These are phyloP conservation scores for Varanus komodoensis DNA, from an alignment of 2,113 vertebrate genomes.

Conservation along the genomic window DNA sequence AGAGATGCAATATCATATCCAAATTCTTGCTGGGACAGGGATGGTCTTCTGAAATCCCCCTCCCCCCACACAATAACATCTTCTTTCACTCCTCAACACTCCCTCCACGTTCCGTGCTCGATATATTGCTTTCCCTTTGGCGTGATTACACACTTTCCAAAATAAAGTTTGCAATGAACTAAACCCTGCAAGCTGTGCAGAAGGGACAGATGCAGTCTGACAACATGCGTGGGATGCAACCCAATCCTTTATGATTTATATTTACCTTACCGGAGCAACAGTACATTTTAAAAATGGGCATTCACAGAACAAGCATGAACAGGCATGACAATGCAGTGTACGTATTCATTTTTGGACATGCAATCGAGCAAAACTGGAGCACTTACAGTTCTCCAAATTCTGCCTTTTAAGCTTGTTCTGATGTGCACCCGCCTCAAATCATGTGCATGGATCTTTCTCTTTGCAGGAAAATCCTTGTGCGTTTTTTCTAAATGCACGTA, in stretches of 20 bases:
- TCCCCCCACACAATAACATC: background rate
- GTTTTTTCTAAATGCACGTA: too few relatives aligned
- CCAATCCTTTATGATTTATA: background rate
- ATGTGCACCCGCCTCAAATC: too few relatives aligned
- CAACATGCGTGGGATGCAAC: background rate
- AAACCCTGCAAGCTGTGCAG: background rate
- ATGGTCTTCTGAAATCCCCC: background rate
- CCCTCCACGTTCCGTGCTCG: background rate
- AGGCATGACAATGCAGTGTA: too few relatives aligned
- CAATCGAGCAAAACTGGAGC: too few relatives aligned
- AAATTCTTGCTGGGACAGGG: background rate
- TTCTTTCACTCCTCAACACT: background rate
- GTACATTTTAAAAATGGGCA: too few relatives aligned
- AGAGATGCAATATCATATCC: background rate
- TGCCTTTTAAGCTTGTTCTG: too few relatives aligned
- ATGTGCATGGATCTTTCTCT: too few relatives aligned
- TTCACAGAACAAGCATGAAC: too few relatives aligned
- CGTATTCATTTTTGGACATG: too few relatives aligned
- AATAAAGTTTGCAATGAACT: background rate
- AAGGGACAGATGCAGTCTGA: background rate
- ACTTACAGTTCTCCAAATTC: too few relatives aligned
- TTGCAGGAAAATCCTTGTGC: too few relatives aligned
- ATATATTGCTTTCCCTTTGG: conserved; percentile 2
- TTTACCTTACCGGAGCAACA: background rate
- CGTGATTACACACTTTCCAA: background rate